Evolutionary conservation across 2,797 vertebrate species (phyloP).

Genomic region (Anabacerthia variegaticeps): DNA sequence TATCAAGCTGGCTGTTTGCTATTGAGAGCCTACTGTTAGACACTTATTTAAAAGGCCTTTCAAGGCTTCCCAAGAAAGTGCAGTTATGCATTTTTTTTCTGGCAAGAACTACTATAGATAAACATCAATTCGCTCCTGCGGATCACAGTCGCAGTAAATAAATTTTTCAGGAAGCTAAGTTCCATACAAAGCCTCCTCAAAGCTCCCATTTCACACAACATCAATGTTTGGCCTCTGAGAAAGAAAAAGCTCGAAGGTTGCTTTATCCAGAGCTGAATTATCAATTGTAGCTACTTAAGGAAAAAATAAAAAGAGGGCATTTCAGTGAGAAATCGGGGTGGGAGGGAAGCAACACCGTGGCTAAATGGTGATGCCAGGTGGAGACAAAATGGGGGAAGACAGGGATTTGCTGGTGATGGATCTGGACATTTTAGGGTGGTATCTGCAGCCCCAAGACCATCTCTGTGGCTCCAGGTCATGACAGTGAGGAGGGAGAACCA

Average conservation of each 20-base stretch:
- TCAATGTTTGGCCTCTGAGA: constrained; percentile 74
- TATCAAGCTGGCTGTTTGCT: constrained; percentile 64
- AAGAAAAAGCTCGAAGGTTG: constrained; percentile 72
- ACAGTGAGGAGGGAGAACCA: neutral
- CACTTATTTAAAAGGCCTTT: constrained; percentile 76
- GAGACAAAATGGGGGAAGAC: neutral
- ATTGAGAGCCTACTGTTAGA: constrained; percentile 71
- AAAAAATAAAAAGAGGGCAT: neutral
- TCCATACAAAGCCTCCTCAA: constrained; percentile 73
- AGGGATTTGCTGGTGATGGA: neutral
- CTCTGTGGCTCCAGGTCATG: fast-evolving
- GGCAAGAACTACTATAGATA: constrained; percentile 72
- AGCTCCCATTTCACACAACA: constrained; percentile 75
- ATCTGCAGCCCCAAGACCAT: fast-evolving
- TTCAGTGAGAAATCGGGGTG: neutral
- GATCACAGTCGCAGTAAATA: constrained; percentile 78
- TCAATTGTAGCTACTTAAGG: constrained; percentile 60
- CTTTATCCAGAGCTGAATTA: constrained; percentile 65
- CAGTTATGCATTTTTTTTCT: constrained; percentile 66
- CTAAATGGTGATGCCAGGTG: neutral
- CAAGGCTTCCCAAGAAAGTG: constrained; percentile 67
- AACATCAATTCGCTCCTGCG: constrained; percentile 75
- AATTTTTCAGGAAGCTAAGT: constrained; percentile 78
- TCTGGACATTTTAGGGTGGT: neutral
- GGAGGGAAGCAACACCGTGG: neutral